A percentile compares a stretch with the other conserved stretches of the same genome.
Conservation (phyloP, 2,113 vertebrate genomes). For the Mormyrus iriodes region DNA sequence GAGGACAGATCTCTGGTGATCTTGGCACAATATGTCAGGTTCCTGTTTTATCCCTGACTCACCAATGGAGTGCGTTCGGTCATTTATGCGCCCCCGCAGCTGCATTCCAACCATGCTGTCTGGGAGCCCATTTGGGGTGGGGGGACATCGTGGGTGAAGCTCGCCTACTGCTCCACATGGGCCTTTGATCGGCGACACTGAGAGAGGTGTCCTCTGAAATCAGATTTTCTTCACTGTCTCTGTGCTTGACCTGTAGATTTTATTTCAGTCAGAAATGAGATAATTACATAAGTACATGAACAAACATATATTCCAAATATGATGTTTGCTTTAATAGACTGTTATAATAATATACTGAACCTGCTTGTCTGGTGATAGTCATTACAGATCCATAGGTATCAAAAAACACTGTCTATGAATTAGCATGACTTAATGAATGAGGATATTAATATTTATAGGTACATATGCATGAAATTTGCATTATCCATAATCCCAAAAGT, state of each 20-base stretch:
- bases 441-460: neutral
- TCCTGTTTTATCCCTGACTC: neutral
- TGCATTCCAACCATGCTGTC: neutral
- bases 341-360: neutral
- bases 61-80: neutral
- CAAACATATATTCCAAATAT: slow-evolving; percentile 5
- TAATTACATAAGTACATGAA: neutral
- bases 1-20: neutral
- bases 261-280: neutral
- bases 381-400: neutral
- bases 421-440: neutral
- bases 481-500: slow-evolving; percentile 13
- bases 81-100: neutral
- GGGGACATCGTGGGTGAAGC: neutral
- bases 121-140: neutral
- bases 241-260: neutral
- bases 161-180: too few relatives aligned
- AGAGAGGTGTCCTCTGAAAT: neutral
- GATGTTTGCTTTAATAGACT: neutral
- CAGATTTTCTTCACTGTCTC: neutral
- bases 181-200: neutral
- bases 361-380: neutral
- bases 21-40: neutral
- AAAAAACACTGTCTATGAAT: neutral
- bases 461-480: slow-evolving; percentile 18